A percentile compares a stretch with the other conserved stretches of the same genome.
Evolutionary conservation across 2,797 vertebrate genomes (phyloP).

Genomic region (Ciconia nigra): DNA sequence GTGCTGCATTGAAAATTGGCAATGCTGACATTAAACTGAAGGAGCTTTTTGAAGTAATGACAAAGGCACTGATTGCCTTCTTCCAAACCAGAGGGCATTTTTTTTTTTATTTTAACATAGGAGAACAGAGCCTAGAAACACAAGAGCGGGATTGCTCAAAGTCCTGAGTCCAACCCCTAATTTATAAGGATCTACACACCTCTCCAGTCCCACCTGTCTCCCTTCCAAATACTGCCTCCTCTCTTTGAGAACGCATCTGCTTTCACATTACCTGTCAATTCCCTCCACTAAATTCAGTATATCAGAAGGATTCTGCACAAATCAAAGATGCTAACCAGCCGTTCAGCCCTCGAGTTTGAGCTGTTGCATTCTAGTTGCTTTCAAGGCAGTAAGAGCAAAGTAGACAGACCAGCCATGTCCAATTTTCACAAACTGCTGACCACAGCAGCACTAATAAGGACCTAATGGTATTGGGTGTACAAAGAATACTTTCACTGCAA

Average conservation of each 20-base stretch:
- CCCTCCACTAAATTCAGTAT: background rate
- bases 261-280: background rate
- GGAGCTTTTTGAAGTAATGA: conserved; percentile 61
- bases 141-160: background rate
- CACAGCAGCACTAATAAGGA: conserved; percentile 19
- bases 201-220: background rate
- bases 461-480: conserved; percentile 5
- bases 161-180: background rate
- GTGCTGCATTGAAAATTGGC: conserved; percentile 64
- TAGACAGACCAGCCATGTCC: background rate
- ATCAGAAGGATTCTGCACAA: background rate
- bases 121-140: background rate
- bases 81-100: background rate
- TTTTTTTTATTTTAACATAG: background rate
- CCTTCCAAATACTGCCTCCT: background rate
- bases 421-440: conserved; percentile 67
- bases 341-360: background rate
- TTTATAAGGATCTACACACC: background rate
- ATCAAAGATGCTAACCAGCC: background rate
- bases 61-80: conserved; percentile 72
- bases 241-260: background rate
- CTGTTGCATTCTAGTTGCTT: conserved; percentile 26
- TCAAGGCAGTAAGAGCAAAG: conserved; percentile 38
- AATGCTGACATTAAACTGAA: conserved; percentile 61
- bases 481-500: background rate